Evolutionary conservation across 2,113 vertebrate genomes (phyloP).

Genomic region (Bos taurus): DNA sequence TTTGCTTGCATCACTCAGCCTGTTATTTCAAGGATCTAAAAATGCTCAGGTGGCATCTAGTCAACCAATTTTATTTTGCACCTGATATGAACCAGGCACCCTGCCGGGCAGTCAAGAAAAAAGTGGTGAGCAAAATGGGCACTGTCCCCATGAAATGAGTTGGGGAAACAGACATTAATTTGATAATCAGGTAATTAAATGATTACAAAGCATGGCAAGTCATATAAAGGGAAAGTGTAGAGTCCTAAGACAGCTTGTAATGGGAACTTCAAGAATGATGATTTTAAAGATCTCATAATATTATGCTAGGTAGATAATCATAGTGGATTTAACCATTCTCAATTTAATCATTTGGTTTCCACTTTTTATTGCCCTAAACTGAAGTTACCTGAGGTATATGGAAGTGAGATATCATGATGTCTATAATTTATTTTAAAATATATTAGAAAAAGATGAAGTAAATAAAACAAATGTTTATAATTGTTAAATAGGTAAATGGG

Average conservation of each 20-base stretch:
- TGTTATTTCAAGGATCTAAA: neutral
- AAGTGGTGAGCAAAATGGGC: neutral
- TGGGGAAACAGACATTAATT: neutral
- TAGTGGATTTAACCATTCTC: neutral
- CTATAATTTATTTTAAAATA: neutral
- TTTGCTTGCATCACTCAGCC: neutral
- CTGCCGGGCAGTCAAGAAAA: neutral
- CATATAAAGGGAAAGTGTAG: neutral
- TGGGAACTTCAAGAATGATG: neutral
- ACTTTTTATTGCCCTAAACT: neutral
- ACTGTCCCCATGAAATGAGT: neutral
- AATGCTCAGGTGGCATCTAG: neutral
- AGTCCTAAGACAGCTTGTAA: neutral
- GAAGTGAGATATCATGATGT: neutral
- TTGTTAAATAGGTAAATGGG: neutral
- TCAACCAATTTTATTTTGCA: neutral
- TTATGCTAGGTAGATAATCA: no score
- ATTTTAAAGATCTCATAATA: neutral
- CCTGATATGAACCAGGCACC: neutral
- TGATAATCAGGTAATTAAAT: neutral
- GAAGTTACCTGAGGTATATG: neutral
- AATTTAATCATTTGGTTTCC: neutral
- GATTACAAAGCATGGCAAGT: neutral
- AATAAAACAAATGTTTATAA: neutral
- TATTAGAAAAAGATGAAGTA: neutral